phyloP scores from a whole-genome alignment of 2,797 vertebrate species.

The Malacoctenus gilli region DNA sequence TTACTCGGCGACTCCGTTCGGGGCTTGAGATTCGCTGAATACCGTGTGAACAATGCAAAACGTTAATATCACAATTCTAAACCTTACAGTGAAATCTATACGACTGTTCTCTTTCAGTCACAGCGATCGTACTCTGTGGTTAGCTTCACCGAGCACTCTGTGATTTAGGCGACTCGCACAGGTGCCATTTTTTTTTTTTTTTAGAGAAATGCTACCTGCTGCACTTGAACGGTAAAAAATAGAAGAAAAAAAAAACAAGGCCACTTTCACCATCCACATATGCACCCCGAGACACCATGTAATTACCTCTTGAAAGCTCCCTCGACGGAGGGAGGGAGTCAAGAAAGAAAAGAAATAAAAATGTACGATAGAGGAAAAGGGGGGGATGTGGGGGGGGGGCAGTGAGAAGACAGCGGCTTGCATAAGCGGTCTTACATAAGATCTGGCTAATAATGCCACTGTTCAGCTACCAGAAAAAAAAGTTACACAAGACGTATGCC shows the following conservation, averaged over 20 bases:
- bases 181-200: too few relatives aligned
- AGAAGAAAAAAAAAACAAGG: slow-evolving; percentile 1
- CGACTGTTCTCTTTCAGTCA: too few relatives aligned
- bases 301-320: slow-evolving; percentile 37
- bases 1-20: too few relatives aligned
- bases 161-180: neutral
- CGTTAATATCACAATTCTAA: too few relatives aligned
- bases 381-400: slow-evolving; percentile 24
- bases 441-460: slow-evolving; percentile 68
- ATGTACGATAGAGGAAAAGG: slow-evolving; percentile 37
- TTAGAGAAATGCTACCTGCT: too few relatives aligned
- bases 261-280: slow-evolving; percentile 4
- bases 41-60: too few relatives aligned
- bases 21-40: too few relatives aligned
- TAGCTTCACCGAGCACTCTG: neutral
- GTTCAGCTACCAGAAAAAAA: slow-evolving; percentile 46
- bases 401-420: slow-evolving; percentile 61
- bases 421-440: slow-evolving; percentile 72
- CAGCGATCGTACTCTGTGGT: neutral
- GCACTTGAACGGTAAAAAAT: too few relatives aligned
- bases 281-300: slow-evolving; percentile 17
- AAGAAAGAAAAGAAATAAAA: slow-evolving; percentile 26
- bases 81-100: too few relatives aligned
- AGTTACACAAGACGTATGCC: slow-evolving; percentile 56
- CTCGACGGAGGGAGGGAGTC: neutral